These are phyloP conservation scores for Orientallactaga sibirica DNA, from an alignment of 2,797 vertebrate species.

Conservation along the genomic window DNA sequence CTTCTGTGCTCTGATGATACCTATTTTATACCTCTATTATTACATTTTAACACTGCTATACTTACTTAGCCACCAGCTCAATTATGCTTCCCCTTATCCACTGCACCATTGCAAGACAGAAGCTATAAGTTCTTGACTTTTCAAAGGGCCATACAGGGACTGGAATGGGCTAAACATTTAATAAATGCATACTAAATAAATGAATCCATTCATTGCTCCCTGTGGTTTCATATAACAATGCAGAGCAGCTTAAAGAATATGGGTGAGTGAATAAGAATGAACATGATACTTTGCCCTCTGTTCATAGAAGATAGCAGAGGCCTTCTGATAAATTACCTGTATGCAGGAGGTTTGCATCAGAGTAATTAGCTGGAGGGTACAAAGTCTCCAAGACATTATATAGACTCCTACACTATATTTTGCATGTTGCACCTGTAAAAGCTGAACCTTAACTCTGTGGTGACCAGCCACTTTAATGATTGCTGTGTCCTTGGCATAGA, in stretches of 20 bases:
- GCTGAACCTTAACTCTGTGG: neutral
- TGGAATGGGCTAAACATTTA: constrained; percentile 7
- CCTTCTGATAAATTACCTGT: constrained; percentile 68
- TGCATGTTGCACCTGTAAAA: constrained; percentile 2
- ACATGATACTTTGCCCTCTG: constrained; percentile 50
- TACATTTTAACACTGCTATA: neutral
- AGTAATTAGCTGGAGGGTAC: constrained; percentile 64
- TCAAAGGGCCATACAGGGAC: constrained; percentile 1
- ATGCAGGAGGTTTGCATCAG: constrained; percentile 33
- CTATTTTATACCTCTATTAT: neutral
- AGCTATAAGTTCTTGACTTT: constrained; percentile 14
- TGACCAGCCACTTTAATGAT: neutral
- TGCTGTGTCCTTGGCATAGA: neutral
- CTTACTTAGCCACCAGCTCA: neutral
- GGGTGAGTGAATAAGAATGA: constrained; percentile 51
- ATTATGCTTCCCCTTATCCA: neutral
- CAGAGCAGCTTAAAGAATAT: constrained; percentile 46
- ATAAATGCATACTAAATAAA: constrained; percentile 1
- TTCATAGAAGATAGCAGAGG: constrained; percentile 42
- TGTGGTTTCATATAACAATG: constrained; percentile 29
- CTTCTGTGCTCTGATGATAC: neutral
- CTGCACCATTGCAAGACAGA: neutral
- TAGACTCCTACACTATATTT: neutral
- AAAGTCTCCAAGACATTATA: constrained; percentile 62
- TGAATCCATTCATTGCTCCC: constrained; percentile 21